Conservation (phyloP, 2,113 vertebrate genomes). For the Sigmodon hispidus region DNA sequence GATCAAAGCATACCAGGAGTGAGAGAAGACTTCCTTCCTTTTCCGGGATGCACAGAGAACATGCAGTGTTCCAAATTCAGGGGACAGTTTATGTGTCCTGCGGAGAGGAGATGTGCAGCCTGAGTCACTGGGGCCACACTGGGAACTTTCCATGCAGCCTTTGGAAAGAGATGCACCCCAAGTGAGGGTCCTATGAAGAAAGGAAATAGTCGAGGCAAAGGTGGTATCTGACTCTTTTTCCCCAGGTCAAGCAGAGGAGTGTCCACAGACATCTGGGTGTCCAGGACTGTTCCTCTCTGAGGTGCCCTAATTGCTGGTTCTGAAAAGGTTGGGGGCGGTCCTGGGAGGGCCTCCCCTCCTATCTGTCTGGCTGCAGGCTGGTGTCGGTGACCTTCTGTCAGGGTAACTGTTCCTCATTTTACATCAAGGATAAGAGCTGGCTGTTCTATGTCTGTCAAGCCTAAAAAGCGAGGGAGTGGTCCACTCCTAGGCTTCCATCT, state of each 20-base stretch:
- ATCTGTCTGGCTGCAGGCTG: conserved; percentile 83
- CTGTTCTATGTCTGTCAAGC: not conserved
- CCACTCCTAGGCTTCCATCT: not conserved
- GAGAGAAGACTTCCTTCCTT: not conserved
- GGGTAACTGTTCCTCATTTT: conserved; percentile 73
- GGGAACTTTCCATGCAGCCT: not conserved
- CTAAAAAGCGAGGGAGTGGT: not conserved
- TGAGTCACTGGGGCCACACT: no score
- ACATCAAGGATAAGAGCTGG: conserved; percentile 55
- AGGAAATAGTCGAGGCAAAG: not conserved
- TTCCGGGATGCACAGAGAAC: not conserved
- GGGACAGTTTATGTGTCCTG: not conserved
- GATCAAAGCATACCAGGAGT: not conserved
- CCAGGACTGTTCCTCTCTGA: not conserved
- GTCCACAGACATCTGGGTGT: accelerated
- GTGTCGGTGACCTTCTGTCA: conserved; percentile 76
- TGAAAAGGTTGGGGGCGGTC: not conserved
- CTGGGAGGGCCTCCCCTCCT: conserved; percentile 65
- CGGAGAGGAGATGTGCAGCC: not conserved
- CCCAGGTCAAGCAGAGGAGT: not conserved
- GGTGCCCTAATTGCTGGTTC: not conserved
- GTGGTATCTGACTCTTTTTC: not conserved
- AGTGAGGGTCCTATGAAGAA: not conserved
- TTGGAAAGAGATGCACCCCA: not conserved
- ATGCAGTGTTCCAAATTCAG: not conserved